phyloP scores from a whole-genome alignment of 2,888 invertebrate species.

The Nebria salina region DNA sequence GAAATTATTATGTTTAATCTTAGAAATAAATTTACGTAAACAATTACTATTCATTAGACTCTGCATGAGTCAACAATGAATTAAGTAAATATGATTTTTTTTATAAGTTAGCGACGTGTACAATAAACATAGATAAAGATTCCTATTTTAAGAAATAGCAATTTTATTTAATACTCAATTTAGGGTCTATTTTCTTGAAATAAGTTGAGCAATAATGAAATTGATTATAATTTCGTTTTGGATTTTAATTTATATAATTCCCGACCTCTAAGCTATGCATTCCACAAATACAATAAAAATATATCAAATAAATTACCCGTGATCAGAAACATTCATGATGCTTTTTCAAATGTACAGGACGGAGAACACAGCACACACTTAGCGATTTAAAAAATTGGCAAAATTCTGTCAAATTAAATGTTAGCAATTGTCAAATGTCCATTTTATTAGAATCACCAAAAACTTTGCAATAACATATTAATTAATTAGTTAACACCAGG shows the following conservation, averaged over 20 bases:
- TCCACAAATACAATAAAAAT: slow-evolving; percentile 2
- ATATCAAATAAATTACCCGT: slow-evolving; percentile 69
- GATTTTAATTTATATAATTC: neutral
- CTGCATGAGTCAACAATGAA: neutral
- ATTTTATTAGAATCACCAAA: neutral
- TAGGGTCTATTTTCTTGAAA: too few species aligned
- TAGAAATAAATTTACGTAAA: too few species aligned
- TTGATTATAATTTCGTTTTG: neutral
- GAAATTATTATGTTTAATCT: too few species aligned
- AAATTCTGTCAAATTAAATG: slow-evolving; percentile 44
- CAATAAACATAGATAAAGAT: too few species aligned
- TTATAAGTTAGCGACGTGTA: too few species aligned
- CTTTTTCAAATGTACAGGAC: slow-evolving; percentile 50
- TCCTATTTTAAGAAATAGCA: too few species aligned
- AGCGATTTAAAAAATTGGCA: slow-evolving; percentile 34
- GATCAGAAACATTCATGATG: slow-evolving; percentile 81
- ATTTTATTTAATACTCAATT: too few species aligned
- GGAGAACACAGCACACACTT: slow-evolving; percentile 48
- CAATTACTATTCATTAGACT: too few species aligned
- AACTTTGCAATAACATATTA: neutral
- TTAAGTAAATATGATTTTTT: neutral
- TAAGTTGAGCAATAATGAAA: too few species aligned
- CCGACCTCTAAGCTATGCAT: slow-evolving; percentile 23
- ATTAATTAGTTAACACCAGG: neutral
- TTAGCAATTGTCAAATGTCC: slow-evolving; percentile 41